Base-by-base conservation (phyloP, 2,888 invertebrate genomes). In the Euzophera pinguis region DNA sequence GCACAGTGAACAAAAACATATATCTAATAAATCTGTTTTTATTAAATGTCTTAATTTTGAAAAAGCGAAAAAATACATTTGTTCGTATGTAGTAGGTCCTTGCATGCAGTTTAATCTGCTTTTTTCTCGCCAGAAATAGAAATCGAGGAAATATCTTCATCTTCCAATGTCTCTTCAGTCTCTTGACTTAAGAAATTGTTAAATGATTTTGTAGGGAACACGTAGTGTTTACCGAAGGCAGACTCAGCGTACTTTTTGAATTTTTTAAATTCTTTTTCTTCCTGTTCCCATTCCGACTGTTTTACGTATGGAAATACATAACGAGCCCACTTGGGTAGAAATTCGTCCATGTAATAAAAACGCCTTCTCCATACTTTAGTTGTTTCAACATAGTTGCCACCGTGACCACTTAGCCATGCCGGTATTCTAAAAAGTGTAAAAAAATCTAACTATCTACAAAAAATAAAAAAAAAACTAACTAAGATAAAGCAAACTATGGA, bases 211-310 rank as follows among this genome's bases (percentile, higher is more conserved):
- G 39, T 51, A 4, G 81, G 81, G 43, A 64, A 78, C 8, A 70
- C 60, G 55, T 69, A 81, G 54, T 83, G 75, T 60, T 76, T 81
- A 27, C 78, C 81, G 37, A 85, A 85, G 0, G 78, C 74, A 0
- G 75, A 60, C 53, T 81, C 83, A 0, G 81, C 62, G 51, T 68
- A 73, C 58, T 73, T 77, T 51, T 75, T 78, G 52, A 73, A 86
- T 42, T 59, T 67, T 45, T 55, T 69, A 27, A 58, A 71, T 32
- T 83, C 51, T 27, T 35, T 27, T 22, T 43, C 22, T 43, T 85
- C 85, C 52, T 72, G 61, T 6, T 63, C 63, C 84, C 85, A 86
- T 35, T 81, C 77, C 0, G 16, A 76, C 1, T 52, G 39, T 43
- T 71, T 66, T 59, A 86, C 73, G 48, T 62, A 84, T 1, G 75